Conservation (phyloP, 2,797 vertebrate species). For the Carcharodon carcharias region DNA sequence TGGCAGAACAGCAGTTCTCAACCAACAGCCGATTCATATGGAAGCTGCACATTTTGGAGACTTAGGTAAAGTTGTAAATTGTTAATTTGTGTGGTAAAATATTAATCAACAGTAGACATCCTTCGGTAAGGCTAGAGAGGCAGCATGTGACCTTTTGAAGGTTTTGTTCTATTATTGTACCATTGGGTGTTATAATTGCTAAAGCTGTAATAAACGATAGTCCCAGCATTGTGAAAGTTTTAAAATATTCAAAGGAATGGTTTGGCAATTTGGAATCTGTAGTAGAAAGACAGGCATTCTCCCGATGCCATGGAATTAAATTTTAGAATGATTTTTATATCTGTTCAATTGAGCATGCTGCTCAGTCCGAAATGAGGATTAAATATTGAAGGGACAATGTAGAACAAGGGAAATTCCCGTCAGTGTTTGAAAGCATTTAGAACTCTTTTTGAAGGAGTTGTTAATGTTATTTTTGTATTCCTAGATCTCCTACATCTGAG, state of each 20-base stretch:
- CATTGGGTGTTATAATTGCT: background rate
- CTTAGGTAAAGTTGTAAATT: conserved; percentile 65
- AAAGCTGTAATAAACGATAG: background rate
- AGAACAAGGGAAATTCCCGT: background rate
- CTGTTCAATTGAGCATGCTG: background rate
- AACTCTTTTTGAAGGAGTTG: background rate
- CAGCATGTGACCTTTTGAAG: background rate
- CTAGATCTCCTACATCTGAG: background rate
- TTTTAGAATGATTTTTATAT: background rate
- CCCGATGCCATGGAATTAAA: too few relatives aligned
- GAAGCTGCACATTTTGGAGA: conserved; percentile 96
- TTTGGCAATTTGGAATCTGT: background rate
- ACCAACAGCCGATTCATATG: conserved; percentile 97
- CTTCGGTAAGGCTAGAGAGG: background rate
- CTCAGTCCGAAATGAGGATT: background rate
- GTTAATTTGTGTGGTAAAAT: background rate
- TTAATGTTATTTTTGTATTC: background rate
- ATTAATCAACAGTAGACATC: background rate
- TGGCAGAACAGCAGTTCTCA: conserved; percentile 90
- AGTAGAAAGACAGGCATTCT: background rate
- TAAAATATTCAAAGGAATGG: background rate
- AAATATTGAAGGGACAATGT: background rate
- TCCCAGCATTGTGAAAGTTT: background rate
- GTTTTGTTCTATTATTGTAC: background rate
- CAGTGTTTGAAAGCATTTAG: background rate